These are phyloP conservation scores for Actinemys pallida DNA, from an alignment of 2,113 vertebrate species.

Conservation along the genomic window DNA sequence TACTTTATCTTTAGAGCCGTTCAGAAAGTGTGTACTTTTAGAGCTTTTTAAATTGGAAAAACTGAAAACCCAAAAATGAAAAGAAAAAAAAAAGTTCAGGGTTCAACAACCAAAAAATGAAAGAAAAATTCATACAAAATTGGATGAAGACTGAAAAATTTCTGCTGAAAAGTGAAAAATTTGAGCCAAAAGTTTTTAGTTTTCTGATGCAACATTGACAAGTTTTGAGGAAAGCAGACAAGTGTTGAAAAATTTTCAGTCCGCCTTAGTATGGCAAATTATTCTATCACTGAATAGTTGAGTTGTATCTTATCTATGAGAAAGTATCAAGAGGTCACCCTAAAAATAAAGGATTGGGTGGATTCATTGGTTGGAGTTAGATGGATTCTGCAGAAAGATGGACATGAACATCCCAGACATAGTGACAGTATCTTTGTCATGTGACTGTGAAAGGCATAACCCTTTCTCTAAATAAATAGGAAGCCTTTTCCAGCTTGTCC, in stretches of 20 bases:
- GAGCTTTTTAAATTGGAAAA: neutral
- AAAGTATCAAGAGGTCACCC: neutral
- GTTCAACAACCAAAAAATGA: neutral
- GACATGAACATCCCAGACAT: neutral
- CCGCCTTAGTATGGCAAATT: neutral
- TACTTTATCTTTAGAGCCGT: neutral
- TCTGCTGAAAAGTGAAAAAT: too few species aligned
- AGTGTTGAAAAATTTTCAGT: neutral
- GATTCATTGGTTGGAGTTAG: neutral
- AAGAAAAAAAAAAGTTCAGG: neutral
- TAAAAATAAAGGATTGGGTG: neutral
- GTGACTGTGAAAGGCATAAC: neutral
- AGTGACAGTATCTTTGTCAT: neutral
- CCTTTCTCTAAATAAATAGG: neutral
- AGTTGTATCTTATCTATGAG: neutral
- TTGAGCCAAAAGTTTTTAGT: too few species aligned
- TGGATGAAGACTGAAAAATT: neutral
- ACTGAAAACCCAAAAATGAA: neutral
- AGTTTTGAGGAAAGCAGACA: neutral
- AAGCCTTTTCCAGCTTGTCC: neutral
- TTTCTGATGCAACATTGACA: neutral
- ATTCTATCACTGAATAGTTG: neutral
- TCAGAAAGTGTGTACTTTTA: neutral
- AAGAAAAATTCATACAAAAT: neutral
- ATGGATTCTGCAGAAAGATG: neutral